Evolutionary conservation across 2,797 vertebrate genomes (phyloP).

Genomic region (Microctenopoma stevenorrisi): DNA sequence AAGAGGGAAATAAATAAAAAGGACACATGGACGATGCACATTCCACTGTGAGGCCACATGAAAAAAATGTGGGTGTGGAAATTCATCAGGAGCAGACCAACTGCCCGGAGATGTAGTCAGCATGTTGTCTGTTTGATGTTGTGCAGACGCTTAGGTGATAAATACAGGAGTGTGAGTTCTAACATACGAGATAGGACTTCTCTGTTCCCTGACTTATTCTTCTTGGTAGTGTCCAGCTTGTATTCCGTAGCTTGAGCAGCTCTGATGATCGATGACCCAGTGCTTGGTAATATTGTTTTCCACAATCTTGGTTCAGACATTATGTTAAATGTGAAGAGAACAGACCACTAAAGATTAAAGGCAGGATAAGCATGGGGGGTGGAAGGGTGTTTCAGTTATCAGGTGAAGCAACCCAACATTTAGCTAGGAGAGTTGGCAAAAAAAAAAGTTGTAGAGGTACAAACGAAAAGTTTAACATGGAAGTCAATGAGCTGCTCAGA

Average conservation of each 20-base stretch:
- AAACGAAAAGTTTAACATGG: too few relatives aligned
- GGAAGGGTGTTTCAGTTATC: neutral
- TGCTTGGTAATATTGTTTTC: conserved; percentile 76
- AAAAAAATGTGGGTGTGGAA: conserved; percentile 11
- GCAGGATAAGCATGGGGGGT: conserved; percentile 22
- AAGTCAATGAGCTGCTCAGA: too few relatives aligned
- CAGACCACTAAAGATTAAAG: conserved; percentile 65
- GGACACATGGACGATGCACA: conserved; percentile 32
- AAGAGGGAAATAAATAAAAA: conserved; percentile 6
- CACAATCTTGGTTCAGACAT: conserved; percentile 72
- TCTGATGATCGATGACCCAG: conserved; percentile 81
- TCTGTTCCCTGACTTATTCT: conserved; percentile 37
- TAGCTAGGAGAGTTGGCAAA: conserved; percentile 30
- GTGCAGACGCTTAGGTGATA: conserved; percentile 81
- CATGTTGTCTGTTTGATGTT: conserved; percentile 74
- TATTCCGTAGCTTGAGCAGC: conserved; percentile 77
- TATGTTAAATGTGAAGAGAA: conserved; percentile 58
- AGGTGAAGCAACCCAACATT: conserved; percentile 31
- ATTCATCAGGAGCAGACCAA: conserved; percentile 48
- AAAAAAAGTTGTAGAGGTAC: too few relatives aligned
- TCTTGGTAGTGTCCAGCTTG: conserved; percentile 75
- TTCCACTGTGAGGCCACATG: conserved; percentile 49
- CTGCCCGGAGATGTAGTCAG: conserved; percentile 75
- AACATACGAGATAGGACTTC: conserved; percentile 81
- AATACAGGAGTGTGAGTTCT: conserved; percentile 82